Conservation (phyloP, 2,888 invertebrate genomes). For the Lysandra bellargus region DNA sequence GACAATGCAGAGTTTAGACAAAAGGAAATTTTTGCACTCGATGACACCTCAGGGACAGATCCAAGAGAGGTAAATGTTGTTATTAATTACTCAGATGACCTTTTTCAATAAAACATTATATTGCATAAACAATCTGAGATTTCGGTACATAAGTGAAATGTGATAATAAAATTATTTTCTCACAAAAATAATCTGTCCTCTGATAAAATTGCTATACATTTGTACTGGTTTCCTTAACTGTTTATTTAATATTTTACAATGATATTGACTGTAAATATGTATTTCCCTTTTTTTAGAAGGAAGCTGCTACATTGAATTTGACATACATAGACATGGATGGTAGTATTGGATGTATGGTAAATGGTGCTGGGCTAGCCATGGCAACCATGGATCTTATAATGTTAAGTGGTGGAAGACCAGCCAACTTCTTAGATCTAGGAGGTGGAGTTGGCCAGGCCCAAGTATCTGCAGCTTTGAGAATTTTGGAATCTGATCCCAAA, state of each 20-base stretch:
- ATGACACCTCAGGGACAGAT: constrained; percentile 93
- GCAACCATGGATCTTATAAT: constrained; percentile 99
- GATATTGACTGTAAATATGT: not conserved
- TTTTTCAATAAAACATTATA: not conserved
- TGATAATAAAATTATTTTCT: not conserved
- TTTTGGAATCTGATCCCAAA: constrained; percentile 91
- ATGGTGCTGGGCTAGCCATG: constrained; percentile 99
- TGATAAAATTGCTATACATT: constrained; percentile 4
- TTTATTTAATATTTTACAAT: not conserved
- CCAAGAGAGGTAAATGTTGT: constrained; percentile 86
- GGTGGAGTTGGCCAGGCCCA: constrained; percentile 97
- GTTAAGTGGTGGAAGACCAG: constrained; percentile 96
- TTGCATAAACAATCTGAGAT: not conserved
- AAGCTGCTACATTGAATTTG: constrained; percentile 92
- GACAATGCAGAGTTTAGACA: constrained; percentile 98
- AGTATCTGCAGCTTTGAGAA: constrained; percentile 94
- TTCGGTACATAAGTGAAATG: not conserved
- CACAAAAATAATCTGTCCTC: not conserved
- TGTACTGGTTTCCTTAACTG: not conserved
- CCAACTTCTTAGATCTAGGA: constrained; percentile 99
- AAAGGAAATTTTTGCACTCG: constrained; percentile 92
- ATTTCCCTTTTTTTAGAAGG: constrained; percentile 72
- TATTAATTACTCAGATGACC: constrained; percentile 3
- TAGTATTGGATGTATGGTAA: constrained; percentile 97
- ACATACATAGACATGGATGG: constrained; percentile 99